phyloP scores from a whole-genome alignment of 2,797 vertebrate species.

The Australoheros facetus region DNA sequence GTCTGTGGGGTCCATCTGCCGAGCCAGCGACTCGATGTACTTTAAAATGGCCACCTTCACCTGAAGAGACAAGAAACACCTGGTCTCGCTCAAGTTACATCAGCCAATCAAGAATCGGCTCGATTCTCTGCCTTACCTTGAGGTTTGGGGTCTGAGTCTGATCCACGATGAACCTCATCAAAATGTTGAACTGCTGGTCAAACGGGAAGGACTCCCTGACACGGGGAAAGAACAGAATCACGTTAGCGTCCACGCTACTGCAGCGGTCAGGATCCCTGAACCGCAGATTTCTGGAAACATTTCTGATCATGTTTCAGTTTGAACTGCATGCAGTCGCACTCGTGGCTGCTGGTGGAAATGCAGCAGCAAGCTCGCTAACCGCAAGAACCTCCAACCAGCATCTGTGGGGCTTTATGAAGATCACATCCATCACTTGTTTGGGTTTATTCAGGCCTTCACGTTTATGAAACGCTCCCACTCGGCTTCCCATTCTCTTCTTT shows the following conservation, averaged over 20 bases:
- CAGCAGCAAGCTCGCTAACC: neutral
- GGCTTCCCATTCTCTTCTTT: too few relatives aligned
- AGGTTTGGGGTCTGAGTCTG: slow-evolving; percentile 98
- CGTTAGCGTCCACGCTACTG: neutral
- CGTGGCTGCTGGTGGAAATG: neutral
- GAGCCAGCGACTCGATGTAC: slow-evolving; percentile 92
- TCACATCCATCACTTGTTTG: neutral
- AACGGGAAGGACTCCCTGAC: slow-evolving; percentile 95
- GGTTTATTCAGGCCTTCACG: neutral
- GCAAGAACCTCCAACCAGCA: neutral
- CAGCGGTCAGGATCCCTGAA: neutral
- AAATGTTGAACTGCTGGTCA: slow-evolving; percentile 98
- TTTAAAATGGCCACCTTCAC: slow-evolving; percentile 97
- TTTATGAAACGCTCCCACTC: too few relatives aligned
- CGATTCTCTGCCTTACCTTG: slow-evolving; percentile 73
- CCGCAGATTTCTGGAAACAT: neutral
- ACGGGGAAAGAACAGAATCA: slow-evolving; percentile 1
- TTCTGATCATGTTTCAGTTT: too few relatives aligned
- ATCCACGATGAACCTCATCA: slow-evolving; percentile 98
- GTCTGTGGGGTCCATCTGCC: slow-evolving; percentile 96
- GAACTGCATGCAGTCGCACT: too few relatives aligned
- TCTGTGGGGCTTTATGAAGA: neutral
- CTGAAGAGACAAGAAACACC: slow-evolving; percentile 64
- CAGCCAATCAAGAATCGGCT: too few relatives aligned
- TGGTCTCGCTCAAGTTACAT: neutral